Evolutionary conservation across 1,140 invertebrate genomes (phyloP).

Genomic region (Drosophila persimilis): DNA sequence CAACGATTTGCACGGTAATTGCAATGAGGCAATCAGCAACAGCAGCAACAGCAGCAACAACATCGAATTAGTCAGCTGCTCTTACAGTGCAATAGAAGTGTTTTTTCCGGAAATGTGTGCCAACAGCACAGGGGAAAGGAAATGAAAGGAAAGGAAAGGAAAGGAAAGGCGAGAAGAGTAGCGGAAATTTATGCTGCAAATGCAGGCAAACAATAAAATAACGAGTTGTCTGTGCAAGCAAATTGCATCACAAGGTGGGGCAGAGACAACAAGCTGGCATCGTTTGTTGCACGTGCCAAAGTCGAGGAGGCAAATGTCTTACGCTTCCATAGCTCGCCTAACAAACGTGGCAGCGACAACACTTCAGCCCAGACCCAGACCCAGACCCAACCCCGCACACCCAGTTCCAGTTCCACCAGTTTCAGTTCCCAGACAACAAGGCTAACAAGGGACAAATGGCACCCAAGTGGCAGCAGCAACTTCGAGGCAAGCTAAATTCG

Average conservation of each 20-base stretch:
- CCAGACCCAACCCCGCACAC: no score
- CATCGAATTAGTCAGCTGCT: conserved; percentile 35
- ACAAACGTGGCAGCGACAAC: conserved; percentile 61
- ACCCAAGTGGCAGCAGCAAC: conserved; percentile 16
- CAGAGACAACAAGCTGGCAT: conserved; percentile 11
- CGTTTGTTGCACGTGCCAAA: conserved; percentile 65
- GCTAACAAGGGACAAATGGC: conserved; percentile 55
- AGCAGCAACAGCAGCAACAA: background rate
- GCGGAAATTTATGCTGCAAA: conserved; percentile 53
- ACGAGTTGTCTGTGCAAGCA: conserved; percentile 73
- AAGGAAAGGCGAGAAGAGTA: background rate
- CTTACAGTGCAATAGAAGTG: background rate
- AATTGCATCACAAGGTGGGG: conserved; percentile 63
- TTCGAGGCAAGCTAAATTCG: conserved; percentile 35
- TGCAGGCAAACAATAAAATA: conserved; percentile 77
- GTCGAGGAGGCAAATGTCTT: conserved; percentile 74
- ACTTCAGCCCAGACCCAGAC: conserved; percentile 1
- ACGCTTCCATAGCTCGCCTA: conserved; percentile 66
- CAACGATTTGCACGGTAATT: conserved; percentile 19
- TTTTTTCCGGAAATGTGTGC: conserved; percentile 1
- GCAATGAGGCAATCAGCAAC: conserved; percentile 51
- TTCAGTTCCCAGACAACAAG: conserved; percentile 58
- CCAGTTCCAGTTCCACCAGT: background rate
- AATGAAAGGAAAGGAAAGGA: no score
- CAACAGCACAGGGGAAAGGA: background rate